Percentiles rank a stretch among this genome's conserved stretches.
Conservation (phyloP, 2,113 vertebrate species). For the Leucosticte australis region DNA sequence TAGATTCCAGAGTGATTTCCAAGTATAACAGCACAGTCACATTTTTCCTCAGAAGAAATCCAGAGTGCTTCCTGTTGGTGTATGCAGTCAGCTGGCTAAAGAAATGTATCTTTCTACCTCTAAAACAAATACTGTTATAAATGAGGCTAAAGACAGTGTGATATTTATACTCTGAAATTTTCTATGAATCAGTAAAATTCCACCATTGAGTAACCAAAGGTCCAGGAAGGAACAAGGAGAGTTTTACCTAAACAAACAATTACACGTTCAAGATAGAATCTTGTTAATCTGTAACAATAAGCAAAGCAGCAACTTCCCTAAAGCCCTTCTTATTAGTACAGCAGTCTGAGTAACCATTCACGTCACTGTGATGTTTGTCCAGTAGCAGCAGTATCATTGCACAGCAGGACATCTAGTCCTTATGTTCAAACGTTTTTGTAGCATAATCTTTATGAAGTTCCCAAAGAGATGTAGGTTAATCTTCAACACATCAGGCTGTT, state of each 20-base stretch:
- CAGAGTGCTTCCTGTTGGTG: neutral
- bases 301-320: neutral
- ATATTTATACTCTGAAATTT: neutral
- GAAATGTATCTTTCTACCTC: neutral
- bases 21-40: neutral
- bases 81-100: neutral
- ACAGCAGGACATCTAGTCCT: neutral
- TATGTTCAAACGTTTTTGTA: neutral
- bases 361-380: neutral
- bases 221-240: neutral
- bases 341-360: neutral
- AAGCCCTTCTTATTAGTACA: neutral
- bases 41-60: neutral
- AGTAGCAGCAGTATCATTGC: neutral
- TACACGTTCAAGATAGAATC: neutral
- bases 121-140: neutral
- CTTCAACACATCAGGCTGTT: neutral
- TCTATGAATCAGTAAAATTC: constrained; percentile 8
- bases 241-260: constrained; percentile 2
- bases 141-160: neutral
- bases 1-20: neutral
- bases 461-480: neutral
- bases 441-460: neutral
- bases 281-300: neutral
- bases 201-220: neutral